Conservation (phyloP, 2,888 invertebrate species). For the Chalcis sispes region DNA sequence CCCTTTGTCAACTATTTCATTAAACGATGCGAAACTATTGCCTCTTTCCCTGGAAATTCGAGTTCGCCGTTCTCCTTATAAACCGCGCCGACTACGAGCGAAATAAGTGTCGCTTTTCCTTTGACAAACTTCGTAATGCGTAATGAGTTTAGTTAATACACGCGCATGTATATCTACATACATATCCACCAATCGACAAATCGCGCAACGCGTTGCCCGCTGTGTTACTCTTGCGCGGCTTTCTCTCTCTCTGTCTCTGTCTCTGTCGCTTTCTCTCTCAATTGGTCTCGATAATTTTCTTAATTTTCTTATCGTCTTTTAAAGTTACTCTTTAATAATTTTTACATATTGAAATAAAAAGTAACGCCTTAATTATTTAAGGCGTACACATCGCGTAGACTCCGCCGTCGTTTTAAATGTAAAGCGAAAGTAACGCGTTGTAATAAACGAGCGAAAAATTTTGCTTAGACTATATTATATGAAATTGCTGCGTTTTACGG, state of each 20-base stretch:
- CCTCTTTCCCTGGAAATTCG: not conserved
- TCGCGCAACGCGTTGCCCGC: not conserved
- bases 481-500: too few relatives aligned
- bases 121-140: not conserved
- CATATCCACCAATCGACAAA: not conserved
- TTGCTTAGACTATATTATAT: too few relatives aligned
- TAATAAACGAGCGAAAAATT: too few relatives aligned
- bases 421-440: too few relatives aligned
- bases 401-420: too few relatives aligned
- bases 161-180: not conserved
- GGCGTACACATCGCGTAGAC: too few relatives aligned
- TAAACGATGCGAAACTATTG: conserved; percentile 35
- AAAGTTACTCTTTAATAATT: too few relatives aligned
- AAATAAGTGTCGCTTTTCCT: not conserved
- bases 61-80: too few relatives aligned
- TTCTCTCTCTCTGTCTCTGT: not conserved
- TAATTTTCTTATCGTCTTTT: too few relatives aligned
- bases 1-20: conserved; percentile 42
- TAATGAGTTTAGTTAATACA: conserved; percentile 23
- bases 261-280: not conserved
- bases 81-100: not conserved
- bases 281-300: too few relatives aligned
- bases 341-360: too few relatives aligned
- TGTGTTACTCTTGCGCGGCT: not conserved
- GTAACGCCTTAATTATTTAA: too few relatives aligned